Percentiles rank a stretch among this genome's conserved stretches.
These are phyloP conservation scores for Arremon brunneinucha DNA, from an alignment of 2,797 vertebrate genomes.

Conservation along the genomic window DNA sequence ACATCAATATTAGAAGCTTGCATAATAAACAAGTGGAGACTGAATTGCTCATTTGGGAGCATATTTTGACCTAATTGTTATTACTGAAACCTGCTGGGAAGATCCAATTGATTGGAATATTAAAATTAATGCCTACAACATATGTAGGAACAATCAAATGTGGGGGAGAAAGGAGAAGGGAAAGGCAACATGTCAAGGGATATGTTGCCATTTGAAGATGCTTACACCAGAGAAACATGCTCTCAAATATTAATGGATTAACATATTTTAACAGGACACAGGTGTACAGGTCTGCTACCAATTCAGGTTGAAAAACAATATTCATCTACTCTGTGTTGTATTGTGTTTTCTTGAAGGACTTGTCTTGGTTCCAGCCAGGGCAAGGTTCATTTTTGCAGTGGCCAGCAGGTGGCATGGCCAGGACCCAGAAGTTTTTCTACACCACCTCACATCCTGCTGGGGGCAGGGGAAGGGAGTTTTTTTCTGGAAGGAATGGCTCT, in stretches of 20 bases:
- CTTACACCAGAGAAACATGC: neutral
- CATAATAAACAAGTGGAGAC: slow-evolving; percentile 19
- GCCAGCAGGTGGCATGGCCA: neutral
- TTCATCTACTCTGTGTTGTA: neutral
- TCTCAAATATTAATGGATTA: neutral
- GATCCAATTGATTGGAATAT: slow-evolving; percentile 13
- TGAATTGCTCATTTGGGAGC: slow-evolving; percentile 16
- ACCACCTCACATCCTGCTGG: neutral
- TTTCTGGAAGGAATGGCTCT: neutral
- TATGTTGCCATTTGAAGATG: neutral
- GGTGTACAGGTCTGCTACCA: neutral
- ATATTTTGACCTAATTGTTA: slow-evolving; percentile 38
- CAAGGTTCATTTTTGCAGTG: neutral
- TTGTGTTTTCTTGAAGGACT: neutral
- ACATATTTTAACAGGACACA: neutral
- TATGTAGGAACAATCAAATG: neutral
- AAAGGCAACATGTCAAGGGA: neutral
- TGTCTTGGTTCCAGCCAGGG: neutral
- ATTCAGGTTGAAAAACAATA: neutral
- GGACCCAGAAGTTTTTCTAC: neutral
- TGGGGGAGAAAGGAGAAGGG: neutral
- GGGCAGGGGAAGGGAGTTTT: neutral
- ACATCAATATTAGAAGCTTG: neutral
- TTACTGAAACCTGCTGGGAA: slow-evolving; percentile 9
- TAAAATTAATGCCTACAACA: slow-evolving; percentile 11